Conservation (phyloP, 2,797 vertebrate genomes). For the Clarias laeviceps region DNA sequence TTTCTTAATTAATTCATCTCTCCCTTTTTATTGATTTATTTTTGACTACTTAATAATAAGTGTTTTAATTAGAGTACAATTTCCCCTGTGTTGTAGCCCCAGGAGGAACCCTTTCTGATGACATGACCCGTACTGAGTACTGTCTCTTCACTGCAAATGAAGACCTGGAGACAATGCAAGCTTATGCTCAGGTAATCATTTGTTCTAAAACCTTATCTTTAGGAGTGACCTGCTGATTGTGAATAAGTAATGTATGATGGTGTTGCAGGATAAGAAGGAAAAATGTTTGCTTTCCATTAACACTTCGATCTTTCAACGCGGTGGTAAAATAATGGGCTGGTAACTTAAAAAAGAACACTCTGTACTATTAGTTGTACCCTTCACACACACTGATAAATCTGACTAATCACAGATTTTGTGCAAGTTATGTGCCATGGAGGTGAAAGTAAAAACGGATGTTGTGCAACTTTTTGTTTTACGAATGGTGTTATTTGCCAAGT, state of each 20-base stretch:
- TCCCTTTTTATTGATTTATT: background rate
- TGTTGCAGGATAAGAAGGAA: background rate
- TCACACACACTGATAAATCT: background rate
- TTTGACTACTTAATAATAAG: too few species aligned
- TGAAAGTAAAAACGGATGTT: background rate
- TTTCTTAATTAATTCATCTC: background rate
- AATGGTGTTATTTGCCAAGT: background rate
- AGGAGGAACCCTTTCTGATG: constrained; percentile 92
- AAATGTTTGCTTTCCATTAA: background rate
- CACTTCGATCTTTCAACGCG: background rate
- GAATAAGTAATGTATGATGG: background rate
- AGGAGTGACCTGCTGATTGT: too few species aligned
- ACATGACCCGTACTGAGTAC: constrained; percentile 92
- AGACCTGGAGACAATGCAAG: constrained; percentile 98
- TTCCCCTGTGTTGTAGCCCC: constrained; percentile 75
- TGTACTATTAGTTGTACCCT: background rate
- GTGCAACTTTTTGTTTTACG: background rate
- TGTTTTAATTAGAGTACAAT: too few species aligned
- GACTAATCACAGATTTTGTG: background rate
- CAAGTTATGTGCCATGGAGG: background rate
- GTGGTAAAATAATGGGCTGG: background rate
- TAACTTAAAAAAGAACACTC: background rate
- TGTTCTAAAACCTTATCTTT: background rate
- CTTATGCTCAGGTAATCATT: constrained; percentile 89
- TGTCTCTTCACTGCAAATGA: constrained; percentile 97